These are phyloP conservation scores for Scleropages formosus DNA, from an alignment of 2,797 vertebrate genomes.

Conservation along the genomic window DNA sequence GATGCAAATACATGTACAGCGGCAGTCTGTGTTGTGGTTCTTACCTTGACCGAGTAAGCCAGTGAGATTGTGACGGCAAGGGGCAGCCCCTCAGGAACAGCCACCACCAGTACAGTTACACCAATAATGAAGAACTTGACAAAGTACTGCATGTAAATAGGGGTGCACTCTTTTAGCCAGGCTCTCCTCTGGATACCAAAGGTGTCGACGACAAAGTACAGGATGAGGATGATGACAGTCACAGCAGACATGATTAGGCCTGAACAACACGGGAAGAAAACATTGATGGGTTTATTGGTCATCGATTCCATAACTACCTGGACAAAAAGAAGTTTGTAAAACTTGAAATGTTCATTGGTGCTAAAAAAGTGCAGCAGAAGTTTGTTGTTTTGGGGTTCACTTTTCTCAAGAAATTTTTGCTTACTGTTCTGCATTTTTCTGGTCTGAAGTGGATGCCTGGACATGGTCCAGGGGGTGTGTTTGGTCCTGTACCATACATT, in stretches of 20 bases:
- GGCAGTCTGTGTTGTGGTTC: slow-evolving; percentile 19
- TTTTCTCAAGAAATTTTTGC: too few relatives aligned
- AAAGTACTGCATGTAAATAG: slow-evolving; percentile 95
- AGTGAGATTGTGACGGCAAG: slow-evolving; percentile 95
- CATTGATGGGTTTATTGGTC: neutral
- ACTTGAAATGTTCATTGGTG: too few relatives aligned
- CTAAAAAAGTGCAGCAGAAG: too few relatives aligned
- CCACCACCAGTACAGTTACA: slow-evolving; percentile 92
- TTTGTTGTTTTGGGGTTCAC: too few relatives aligned
- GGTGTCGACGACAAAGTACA: slow-evolving; percentile 90
- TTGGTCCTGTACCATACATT: too few relatives aligned
- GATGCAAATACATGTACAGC: neutral
- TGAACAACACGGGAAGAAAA: slow-evolving; percentile 51
- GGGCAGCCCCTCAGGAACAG: slow-evolving; percentile 92
- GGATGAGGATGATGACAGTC: slow-evolving; percentile 91
- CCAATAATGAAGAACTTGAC: slow-evolving; percentile 99
- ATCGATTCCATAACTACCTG: too few relatives aligned
- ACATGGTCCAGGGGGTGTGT: too few relatives aligned
- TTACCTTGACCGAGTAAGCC: slow-evolving; percentile 96
- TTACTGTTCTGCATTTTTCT: too few relatives aligned
- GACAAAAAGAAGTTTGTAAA: neutral
- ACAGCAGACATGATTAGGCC: slow-evolving; percentile 93
- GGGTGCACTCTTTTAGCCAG: slow-evolving; percentile 86
- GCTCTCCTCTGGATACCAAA: slow-evolving; percentile 75
- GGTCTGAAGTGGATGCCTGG: too few relatives aligned